Percentiles rank a stretch among this genome's conserved stretches.
Evolutionary conservation across 1,140 invertebrate genomes (phyloP).

Genomic region (Scaptomyza graminum): DNA sequence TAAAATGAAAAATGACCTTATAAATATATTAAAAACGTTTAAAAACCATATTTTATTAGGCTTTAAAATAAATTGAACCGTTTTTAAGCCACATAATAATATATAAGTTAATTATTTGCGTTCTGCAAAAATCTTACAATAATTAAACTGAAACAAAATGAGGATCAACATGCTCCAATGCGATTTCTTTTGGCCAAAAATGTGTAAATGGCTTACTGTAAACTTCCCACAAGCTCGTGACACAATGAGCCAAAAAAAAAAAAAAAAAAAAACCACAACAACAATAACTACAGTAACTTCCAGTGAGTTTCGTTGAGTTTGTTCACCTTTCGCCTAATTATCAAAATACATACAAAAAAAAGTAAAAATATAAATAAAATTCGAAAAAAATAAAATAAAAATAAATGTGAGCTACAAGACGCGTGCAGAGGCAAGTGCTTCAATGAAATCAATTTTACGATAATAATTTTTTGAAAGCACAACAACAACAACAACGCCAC

Average conservation of each 20-base stretch:
- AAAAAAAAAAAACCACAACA: not conserved
- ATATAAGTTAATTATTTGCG: too few species aligned
- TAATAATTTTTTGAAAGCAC: conserved; percentile 75
- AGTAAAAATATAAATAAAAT: conserved; percentile 10
- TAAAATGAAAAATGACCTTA: too few species aligned
- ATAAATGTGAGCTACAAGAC: conserved; percentile 42
- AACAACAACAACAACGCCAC: conserved; percentile 25
- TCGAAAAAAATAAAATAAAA: conserved; percentile 6
- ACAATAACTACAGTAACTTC: conserved; percentile 41
- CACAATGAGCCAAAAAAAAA: conserved; percentile 17
- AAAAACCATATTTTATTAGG: too few species aligned
- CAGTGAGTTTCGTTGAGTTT: conserved; percentile 59
- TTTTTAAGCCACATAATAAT: too few species aligned
- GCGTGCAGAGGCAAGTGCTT: conserved; percentile 66
- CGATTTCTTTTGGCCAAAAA: conserved; percentile 72
- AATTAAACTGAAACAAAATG: conserved; percentile 27
- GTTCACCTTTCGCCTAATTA: conserved; percentile 82
- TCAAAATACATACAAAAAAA: conserved; percentile 78
- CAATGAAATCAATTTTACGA: conserved; percentile 83
- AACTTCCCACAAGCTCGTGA: conserved; percentile 30
- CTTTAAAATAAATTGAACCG: too few species aligned
- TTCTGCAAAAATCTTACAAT: too few species aligned
- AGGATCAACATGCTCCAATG: not conserved
- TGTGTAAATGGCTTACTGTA: conserved; percentile 61
- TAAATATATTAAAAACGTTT: too few species aligned